Conservation (phyloP, 1,140 invertebrate genomes). For the Panagrolaimus sp. region DNA sequence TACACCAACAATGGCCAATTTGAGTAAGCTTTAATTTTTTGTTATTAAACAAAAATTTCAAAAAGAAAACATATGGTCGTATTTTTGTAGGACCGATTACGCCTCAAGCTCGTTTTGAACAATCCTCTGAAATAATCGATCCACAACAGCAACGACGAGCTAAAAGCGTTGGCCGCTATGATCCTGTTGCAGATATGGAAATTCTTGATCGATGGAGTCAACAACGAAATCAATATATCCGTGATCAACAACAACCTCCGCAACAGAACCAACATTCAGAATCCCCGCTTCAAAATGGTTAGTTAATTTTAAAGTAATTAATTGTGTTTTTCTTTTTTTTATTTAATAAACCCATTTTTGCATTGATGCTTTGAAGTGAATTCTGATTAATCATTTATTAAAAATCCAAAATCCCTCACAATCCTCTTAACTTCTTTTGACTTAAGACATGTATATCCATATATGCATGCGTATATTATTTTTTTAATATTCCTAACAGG, state of each 20-base stretch:
- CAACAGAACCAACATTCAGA: background rate
- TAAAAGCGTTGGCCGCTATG: conserved; percentile 13
- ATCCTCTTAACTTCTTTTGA: background rate
- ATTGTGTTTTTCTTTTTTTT: no score
- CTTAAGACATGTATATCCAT: no score
- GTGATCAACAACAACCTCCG: background rate
- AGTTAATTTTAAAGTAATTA: conserved; percentile 8
- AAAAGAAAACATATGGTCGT: no score
- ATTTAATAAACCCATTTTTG: background rate
- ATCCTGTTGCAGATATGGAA: conserved; percentile 21
- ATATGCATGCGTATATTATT: background rate
- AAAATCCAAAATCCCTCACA: background rate
- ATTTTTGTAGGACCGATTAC: conserved; percentile 5
- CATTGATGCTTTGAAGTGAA: background rate
- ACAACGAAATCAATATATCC: background rate
- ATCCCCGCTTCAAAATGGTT: background rate
- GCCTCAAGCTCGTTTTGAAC: conserved; percentile 12
- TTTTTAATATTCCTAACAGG: conserved; percentile 5
- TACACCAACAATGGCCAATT: background rate
- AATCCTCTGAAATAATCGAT: background rate
- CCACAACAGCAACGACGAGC: conserved; percentile 15
- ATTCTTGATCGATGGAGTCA: conserved; percentile 15
- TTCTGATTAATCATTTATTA: background rate
- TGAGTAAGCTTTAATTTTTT: background rate
- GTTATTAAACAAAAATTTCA: no score